Base-by-base conservation (phyloP, 2,888 invertebrate species). In the Andrena marginata region DNA sequence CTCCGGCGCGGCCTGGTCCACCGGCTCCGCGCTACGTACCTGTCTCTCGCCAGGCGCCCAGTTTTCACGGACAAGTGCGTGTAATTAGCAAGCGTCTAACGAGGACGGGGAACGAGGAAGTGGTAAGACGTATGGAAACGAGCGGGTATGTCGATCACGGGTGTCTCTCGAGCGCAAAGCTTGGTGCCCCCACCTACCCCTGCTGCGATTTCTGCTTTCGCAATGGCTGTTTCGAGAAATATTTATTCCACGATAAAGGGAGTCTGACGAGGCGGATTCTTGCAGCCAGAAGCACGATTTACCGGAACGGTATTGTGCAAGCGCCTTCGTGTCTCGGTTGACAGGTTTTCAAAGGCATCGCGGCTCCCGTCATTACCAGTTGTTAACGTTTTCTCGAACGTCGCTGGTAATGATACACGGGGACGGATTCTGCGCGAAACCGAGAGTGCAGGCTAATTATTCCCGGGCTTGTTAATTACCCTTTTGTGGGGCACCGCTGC, bases 271-370 rank as follows among this genome's bases (percentile, higher is more conserved):
- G 77, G 89, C 87, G 85, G 69, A 87, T 88, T 88, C 84, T 71
- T 77, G 80, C 54, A 65, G 81, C 79, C 60, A 72, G 73, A 76
- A 56, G 68, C 77, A 74, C 79, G 84, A 77, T 87, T 85, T 88
- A 85, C 72, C 76, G 26, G 87, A 79, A 69, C 82, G 81, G 54
- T 77, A 74, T 88, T 88, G 80, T 81, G 89, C 80, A 88, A 87
- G 75, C 56, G 56, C 10, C 69, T 73, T 51, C 69, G 80, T 76
- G 87, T 87, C 87, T 76, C 88, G 89, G 89, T 88, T 84, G 88
- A 88, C 89, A 88, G 88, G 85, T 87, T 88, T 87, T 77, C 87
- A 83, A 88, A 42, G 68, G 67, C 85, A 84, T 88, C 85, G 74
- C 69, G 59, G 78, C 51, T 51, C 64, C 78, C 72, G 70, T 79